phyloP scores from a whole-genome alignment of 2,113 vertebrate genomes.

The Labeo catla region DNA sequence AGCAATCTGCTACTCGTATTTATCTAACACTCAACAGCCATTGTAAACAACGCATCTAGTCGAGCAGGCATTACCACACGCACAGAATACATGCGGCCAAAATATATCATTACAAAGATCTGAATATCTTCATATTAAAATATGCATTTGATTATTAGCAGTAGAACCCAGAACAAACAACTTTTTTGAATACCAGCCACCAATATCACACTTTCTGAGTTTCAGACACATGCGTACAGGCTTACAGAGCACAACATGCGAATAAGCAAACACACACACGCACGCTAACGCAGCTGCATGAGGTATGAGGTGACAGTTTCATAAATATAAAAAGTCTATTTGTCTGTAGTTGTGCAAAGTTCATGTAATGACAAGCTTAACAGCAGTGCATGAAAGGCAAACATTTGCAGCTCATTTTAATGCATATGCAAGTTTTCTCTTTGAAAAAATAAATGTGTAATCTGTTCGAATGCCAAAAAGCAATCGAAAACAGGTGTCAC shows the following conservation, averaged over 20 bases:
- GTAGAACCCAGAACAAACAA: constrained; percentile 2
- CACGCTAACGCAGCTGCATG: constrained; percentile 26
- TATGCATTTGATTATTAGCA: constrained; percentile 42
- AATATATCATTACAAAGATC: constrained; percentile 50
- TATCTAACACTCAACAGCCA: constrained; percentile 22
- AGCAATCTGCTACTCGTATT: neutral
- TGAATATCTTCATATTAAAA: constrained; percentile 26
- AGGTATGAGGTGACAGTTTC: neutral
- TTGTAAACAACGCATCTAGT: constrained; percentile 47
- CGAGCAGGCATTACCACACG: constrained; percentile 20
- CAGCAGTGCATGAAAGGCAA: neutral
- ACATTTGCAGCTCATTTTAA: neutral
- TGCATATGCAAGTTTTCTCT: neutral
- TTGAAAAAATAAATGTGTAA: neutral
- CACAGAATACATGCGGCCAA: constrained; percentile 39
- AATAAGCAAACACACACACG: constrained; percentile 51
- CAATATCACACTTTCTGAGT: neutral
- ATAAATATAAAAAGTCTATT: too few species aligned
- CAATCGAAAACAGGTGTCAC: neutral
- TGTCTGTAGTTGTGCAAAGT: neutral
- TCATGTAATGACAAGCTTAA: neutral
- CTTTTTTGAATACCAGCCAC: constrained; percentile 17
- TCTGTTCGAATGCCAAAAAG: neutral
- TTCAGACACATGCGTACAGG: constrained; percentile 24
- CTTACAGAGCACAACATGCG: constrained; percentile 49